Base-by-base conservation (phyloP, 2,888 invertebrate genomes). In the Leucozona laternaria region DNA sequence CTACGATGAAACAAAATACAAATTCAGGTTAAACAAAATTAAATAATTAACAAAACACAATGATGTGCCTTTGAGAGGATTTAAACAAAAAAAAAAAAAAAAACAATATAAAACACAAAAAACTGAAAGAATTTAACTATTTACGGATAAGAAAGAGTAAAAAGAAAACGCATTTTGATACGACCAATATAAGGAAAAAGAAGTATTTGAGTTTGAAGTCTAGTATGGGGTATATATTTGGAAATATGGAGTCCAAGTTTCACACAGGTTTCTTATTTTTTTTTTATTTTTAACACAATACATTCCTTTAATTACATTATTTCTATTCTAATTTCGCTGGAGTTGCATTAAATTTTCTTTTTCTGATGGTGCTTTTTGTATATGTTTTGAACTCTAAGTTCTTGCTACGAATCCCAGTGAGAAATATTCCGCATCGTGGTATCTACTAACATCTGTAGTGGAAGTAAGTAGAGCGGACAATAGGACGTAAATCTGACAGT, bases 11-110 rank as follows among this genome's bases (percentile, higher is more conserved):
- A 73, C 64, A 64, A 71, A 64, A 55, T 34, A 66, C 3, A 57
- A 75, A 76, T 75, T 53, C 82, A 86, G 82, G 78, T 85, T 72
- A 25, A 79, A 64, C 72, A 71, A 75, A 79, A 48, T 64, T 50
- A 10, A 75, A 68, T 34, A 83, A 73, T 77, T 78, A 77, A 78
- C 81, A 86, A 86, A 86, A 81, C 57, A 86, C 50, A 82, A 79
- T 71, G 37, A 86, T 50, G 86, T 86, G 86, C 86, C 86, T 86
- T 86, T 76, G 43, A 75, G 71, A 82, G 86, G 86, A 86, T 82
- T 66, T 17, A 73, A 60, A 58, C 0, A 72, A 73, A 66, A 73
- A 66, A 62, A 22, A 53, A 76, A 57, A 73, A 66, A 73, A 66
- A 62, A 22, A 53, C 71, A 57, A 70, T 57, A 43, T 68, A 60